A percentile compares a stretch with the other conserved stretches of the same genome.
These are phyloP conservation scores for Aradophagus sp. DNA, from an alignment of 1,140 invertebrate species.

Conservation along the genomic window DNA sequence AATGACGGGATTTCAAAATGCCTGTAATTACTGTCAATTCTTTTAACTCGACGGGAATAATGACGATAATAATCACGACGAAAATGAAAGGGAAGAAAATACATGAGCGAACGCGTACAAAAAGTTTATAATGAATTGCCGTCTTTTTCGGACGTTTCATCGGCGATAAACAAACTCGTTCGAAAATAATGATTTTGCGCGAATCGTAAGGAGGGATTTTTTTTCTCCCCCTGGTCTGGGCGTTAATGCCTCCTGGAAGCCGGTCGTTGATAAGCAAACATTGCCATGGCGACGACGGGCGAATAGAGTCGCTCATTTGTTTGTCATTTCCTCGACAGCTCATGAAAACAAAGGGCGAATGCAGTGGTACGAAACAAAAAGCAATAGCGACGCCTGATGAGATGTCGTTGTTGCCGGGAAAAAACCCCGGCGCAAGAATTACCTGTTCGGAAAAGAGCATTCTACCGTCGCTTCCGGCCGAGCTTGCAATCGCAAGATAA, in stretches of 20 bases:
- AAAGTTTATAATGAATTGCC: too few relatives aligned
- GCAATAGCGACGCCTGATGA: constrained; percentile 56
- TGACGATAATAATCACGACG: too few relatives aligned
- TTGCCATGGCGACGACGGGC: constrained; percentile 59
- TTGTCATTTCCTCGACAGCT: constrained; percentile 67
- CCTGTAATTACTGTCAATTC: constrained; percentile 8
- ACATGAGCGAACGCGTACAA: too few relatives aligned
- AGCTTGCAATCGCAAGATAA: constrained; percentile 32
- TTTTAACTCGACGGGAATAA: too few relatives aligned
- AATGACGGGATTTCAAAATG: constrained; percentile 9
- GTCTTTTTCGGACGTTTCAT: background rate
- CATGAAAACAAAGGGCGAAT: constrained; percentile 61
- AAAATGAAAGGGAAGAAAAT: too few relatives aligned
- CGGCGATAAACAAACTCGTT: too few relatives aligned
- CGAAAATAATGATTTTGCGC: too few relatives aligned
- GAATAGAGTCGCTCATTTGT: constrained; percentile 63
- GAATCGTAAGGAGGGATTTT: too few relatives aligned
- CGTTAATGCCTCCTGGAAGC: too few relatives aligned
- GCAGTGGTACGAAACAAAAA: constrained; percentile 59
- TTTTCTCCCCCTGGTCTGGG: too few relatives aligned
- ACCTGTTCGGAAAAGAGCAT: constrained; percentile 61
- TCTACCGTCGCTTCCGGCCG: constrained; percentile 53
- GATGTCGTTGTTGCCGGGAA: constrained; percentile 56
- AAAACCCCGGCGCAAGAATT: constrained; percentile 58
- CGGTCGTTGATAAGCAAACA: constrained; percentile 36